phyloP scores from a whole-genome alignment of 2,888 invertebrate genomes.

The Elysia crispata region DNA sequence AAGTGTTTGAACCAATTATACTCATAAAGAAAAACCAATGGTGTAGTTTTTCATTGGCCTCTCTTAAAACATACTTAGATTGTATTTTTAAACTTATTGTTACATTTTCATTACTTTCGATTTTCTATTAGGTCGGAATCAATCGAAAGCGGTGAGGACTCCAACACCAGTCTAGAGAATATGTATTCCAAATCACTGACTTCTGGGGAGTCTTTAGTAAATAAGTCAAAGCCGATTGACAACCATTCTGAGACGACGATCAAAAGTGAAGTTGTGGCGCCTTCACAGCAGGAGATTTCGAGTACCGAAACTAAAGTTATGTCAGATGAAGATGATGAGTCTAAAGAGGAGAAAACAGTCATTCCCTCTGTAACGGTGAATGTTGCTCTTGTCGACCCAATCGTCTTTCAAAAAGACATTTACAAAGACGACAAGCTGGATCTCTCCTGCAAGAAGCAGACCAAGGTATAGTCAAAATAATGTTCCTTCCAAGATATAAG shows the following conservation, averaged over 20 bases:
- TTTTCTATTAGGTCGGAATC: conserved; percentile 27
- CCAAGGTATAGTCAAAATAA: background rate
- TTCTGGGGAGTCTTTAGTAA: no score
- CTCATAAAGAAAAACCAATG: no score
- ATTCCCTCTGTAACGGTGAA: background rate
- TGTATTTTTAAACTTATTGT: no score
- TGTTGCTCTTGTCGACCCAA: conserved; percentile 24
- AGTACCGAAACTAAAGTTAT: no score
- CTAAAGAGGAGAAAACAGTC: conserved; percentile 13
- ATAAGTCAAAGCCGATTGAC: background rate
- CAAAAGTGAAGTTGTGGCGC: no score
- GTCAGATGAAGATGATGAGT: no score
- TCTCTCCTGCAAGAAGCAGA: background rate
- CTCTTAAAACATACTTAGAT: background rate
- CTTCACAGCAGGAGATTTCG: no score
- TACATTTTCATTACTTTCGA: no score
- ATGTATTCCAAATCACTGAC: conserved; percentile 46
- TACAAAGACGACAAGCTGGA: background rate
- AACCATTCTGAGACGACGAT: no score
- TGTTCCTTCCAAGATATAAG: background rate
- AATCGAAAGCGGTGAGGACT: conserved; percentile 48
- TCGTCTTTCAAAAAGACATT: background rate
- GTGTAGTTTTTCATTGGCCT: no score
- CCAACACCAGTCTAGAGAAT: conserved; percentile 46
- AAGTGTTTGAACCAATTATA: no score